Conservation (phyloP, 2,113 vertebrate species). For the Peromyscus leucopus region DNA sequence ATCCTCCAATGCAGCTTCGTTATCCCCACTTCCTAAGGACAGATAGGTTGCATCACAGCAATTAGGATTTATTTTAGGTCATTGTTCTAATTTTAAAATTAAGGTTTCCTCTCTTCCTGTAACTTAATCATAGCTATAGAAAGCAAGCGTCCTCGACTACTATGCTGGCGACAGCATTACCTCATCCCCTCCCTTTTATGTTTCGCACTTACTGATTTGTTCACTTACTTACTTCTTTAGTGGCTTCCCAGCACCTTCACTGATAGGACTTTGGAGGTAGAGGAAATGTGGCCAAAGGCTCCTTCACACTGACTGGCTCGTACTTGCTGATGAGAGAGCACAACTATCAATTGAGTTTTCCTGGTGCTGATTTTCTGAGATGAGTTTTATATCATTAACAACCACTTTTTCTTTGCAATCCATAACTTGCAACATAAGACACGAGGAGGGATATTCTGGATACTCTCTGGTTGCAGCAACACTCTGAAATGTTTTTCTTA, state of each 20-base stretch:
- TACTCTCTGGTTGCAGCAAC: neutral
- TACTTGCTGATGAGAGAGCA: neutral
- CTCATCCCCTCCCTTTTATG: neutral
- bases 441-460: constrained; percentile 18
- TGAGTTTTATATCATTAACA: neutral
- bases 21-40: neutral
- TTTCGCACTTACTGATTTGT: neutral
- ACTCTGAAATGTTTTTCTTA: neutral
- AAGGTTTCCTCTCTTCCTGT: constrained; percentile 10
- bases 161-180: neutral
- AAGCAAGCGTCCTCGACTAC: neutral
- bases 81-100: constrained; percentile 40
- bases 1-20: neutral
- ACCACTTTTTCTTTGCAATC: neutral
- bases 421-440: constrained; percentile 27
- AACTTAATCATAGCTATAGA: neutral
- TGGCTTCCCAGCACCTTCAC: constrained; percentile 21
- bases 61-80: neutral
- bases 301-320: neutral
- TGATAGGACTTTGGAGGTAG: neutral
- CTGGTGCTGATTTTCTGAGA: neutral
- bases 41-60: constrained; percentile 10
- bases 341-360: constrained; percentile 14
- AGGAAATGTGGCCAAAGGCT: neutral
- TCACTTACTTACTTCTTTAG: neutral